Conservation (phyloP, 2,797 vertebrate species). For the Chelon auratus region DNA sequence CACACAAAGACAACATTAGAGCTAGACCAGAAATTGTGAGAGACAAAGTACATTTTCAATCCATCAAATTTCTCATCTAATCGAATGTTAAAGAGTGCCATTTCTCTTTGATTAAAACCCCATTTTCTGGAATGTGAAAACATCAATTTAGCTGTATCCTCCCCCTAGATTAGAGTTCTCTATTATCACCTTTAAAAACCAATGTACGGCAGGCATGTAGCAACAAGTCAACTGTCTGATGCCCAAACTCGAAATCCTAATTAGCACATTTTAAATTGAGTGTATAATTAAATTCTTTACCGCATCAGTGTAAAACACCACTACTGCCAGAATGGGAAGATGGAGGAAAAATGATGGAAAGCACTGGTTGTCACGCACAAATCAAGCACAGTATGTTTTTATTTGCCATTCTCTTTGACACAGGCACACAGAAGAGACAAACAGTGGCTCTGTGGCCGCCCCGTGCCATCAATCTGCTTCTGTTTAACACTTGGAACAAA, state of each 20-base stretch:
- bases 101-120: constrained; percentile 15
- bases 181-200: constrained; percentile 73
- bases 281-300: constrained; percentile 66
- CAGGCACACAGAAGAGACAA: constrained; percentile 26
- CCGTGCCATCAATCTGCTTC: constrained; percentile 68
- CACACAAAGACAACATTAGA: neutral
- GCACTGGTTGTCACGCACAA: constrained; percentile 23
- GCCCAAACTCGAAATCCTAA: constrained; percentile 64
- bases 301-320: constrained; percentile 46
- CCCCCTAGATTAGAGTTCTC: constrained; percentile 44
- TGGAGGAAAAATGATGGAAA: constrained; percentile 21
- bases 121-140: constrained; percentile 40
- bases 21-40: neutral
- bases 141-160: constrained; percentile 34
- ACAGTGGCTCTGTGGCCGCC: constrained; percentile 31
- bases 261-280: constrained; percentile 72
- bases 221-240: constrained; percentile 64
- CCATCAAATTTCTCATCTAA: neutral
- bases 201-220: constrained; percentile 57
- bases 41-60: too few relatives aligned
- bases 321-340: constrained; percentile 31
- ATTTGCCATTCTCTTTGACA: constrained; percentile 32
- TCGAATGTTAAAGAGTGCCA: constrained; percentile 14
- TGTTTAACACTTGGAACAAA: constrained; percentile 67
- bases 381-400: constrained; percentile 29